Percentiles rank a stretch among this genome's conserved stretches.
phyloP scores from a whole-genome alignment of 1,140 invertebrate genomes.

The Drusus annulatus region DNA sequence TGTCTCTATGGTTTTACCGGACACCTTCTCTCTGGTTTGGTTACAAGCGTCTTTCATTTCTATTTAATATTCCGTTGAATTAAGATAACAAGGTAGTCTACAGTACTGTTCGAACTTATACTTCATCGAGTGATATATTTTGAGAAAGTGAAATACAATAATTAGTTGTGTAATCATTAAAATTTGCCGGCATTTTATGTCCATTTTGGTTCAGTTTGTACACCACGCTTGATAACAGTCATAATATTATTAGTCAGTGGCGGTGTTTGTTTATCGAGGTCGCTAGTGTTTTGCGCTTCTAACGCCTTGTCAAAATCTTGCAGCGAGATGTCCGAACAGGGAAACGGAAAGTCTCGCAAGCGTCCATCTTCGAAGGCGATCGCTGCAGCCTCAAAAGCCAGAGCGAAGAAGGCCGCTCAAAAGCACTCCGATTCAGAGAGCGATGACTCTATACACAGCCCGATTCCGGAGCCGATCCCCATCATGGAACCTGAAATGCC shows the following conservation, averaged over 20 bases:
- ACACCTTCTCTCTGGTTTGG: constrained; percentile 22
- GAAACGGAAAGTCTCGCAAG: constrained; percentile 54
- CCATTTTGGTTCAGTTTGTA: neutral
- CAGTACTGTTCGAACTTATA: neutral
- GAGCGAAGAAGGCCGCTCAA: constrained; percentile 32
- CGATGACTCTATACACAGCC: constrained; percentile 36
- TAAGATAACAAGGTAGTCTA: neutral
- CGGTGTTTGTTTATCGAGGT: neutral
- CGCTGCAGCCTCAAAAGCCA: constrained; percentile 37
- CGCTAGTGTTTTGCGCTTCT: neutral
- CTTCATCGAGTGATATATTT: neutral
- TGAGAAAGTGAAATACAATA: neutral
- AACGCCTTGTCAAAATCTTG: neutral
- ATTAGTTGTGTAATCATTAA: neutral
- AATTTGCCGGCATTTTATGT: constrained; percentile 14
- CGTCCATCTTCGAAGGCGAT: constrained; percentile 41
- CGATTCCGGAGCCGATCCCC: constrained; percentile 14
- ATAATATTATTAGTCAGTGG: constrained; percentile 13
- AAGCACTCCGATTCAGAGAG: constrained; percentile 38
- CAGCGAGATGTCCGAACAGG: constrained; percentile 49
- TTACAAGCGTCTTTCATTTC: constrained; percentile 2
- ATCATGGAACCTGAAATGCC: constrained; percentile 32
- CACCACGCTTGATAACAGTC: constrained; percentile 28
- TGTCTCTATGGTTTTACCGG: too few relatives aligned
- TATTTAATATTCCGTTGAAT: neutral